These are phyloP conservation scores for Manis javanica DNA, from an alignment of 2,797 vertebrate genomes.

Conservation along the genomic window DNA sequence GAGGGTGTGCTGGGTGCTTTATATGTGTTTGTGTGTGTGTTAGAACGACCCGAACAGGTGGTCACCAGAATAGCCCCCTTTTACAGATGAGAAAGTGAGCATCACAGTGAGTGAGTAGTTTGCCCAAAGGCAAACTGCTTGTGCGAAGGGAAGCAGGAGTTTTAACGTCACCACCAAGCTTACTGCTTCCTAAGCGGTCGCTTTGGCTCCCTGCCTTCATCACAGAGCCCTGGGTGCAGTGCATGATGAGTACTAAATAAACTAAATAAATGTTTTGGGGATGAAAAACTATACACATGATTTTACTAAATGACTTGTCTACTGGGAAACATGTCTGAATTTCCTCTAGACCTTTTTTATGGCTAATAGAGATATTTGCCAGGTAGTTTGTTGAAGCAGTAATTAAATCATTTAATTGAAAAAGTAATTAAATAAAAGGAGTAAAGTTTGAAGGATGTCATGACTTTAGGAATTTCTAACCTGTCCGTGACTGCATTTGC, in stretches of 20 bases:
- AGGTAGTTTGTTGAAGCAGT: not conserved
- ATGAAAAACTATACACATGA: not conserved
- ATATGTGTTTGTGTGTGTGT: not conserved
- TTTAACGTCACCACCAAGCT: not conserved
- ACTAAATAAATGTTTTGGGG: not conserved
- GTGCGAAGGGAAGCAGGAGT: no score
- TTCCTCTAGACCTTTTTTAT: not conserved
- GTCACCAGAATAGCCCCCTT: not conserved
- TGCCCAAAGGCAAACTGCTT: not conserved
- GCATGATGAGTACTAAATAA: not conserved
- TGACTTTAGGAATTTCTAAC: not conserved
- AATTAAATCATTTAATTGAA: not conserved
- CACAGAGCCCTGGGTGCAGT: not conserved
- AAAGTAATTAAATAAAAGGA: not conserved
- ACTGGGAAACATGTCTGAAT: not conserved
- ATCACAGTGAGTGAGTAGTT: not conserved
- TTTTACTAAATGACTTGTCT: not conserved
- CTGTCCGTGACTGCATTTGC: not conserved
- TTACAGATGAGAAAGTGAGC: not conserved
- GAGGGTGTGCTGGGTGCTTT: not conserved
- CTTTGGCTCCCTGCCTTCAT: accelerated
- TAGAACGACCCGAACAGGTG: not conserved
- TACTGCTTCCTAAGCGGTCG: not conserved
- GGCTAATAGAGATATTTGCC: not conserved
- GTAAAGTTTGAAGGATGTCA: not conserved